Percentiles rank a stretch among this genome's conserved stretches.
These are phyloP conservation scores for Stenchaetothrips biformis DNA, from an alignment of 2,888 invertebrate genomes.

Conservation along the genomic window DNA sequence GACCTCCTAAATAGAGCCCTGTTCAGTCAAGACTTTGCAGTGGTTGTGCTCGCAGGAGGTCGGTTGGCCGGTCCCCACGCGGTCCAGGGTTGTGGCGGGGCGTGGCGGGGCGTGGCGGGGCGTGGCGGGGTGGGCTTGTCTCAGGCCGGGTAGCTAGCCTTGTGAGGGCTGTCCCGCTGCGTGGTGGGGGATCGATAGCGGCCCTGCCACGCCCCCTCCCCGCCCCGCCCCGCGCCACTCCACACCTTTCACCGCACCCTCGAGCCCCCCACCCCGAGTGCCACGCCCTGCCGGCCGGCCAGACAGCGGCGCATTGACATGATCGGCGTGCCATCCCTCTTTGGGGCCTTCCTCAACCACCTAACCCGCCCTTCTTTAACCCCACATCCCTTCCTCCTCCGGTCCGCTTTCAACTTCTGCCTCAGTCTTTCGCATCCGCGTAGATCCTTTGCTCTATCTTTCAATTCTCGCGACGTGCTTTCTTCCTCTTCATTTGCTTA, in stretches of 20 bases:
- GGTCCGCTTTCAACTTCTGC: too few relatives aligned
- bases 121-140: neutral
- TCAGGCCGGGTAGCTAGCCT: neutral
- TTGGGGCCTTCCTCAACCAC: neutral
- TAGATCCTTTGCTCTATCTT: too few relatives aligned
- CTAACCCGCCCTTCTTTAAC: too few relatives aligned
- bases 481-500: too few relatives aligned
- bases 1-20: too few relatives aligned
- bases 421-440: too few relatives aligned
- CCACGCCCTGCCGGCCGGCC: slow-evolving; percentile 3
- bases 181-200: slow-evolving; percentile 13
- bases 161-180: neutral
- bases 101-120: slow-evolving; percentile 8
- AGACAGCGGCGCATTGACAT: neutral
- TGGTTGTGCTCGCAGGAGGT: neutral
- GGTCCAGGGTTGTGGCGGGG: neutral
- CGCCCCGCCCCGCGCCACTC: neutral
- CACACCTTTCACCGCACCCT: neutral
- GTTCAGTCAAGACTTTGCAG: too few relatives aligned
- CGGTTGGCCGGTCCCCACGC: neutral
- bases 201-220: slow-evolving; percentile 12
- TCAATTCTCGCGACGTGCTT: too few relatives aligned
- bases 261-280: neutral
- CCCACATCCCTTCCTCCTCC: too few relatives aligned
- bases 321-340: slow-evolving; percentile 31